Evolutionary conservation across 2,113 vertebrate genomes (phyloP).

Genomic region (Bostrychus sinensis): DNA sequence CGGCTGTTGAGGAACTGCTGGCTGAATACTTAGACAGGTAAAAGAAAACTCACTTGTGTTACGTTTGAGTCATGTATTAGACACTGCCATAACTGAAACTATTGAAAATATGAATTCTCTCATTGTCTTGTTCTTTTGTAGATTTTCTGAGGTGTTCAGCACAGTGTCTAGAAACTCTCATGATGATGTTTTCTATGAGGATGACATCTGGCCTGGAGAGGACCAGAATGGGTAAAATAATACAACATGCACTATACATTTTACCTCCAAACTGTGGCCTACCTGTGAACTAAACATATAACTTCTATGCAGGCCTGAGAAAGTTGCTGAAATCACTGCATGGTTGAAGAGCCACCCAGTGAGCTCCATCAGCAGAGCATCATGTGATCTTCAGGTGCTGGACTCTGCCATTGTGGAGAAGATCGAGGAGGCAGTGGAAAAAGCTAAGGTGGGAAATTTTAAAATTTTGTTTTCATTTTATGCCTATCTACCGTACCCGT

Average conservation of each 20-base stretch:
- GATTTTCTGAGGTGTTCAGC: constrained; percentile 91
- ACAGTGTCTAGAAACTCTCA: constrained; percentile 90
- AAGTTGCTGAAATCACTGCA: constrained; percentile 63
- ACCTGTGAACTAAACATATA: background rate
- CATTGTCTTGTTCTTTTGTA: constrained; percentile 49
- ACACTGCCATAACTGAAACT: no score
- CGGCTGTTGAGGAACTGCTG: constrained; percentile 90
- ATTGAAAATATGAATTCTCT: background rate
- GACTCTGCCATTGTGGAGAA: constrained; percentile 65
- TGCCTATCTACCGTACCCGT: no score
- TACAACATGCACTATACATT: constrained; percentile 7
- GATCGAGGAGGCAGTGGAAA: constrained; percentile 72
- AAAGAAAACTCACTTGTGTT: background rate
- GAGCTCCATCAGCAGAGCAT: constrained; percentile 68
- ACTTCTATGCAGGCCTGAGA: constrained; percentile 58
- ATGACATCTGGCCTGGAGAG: constrained; percentile 94
- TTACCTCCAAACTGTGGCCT: no score
- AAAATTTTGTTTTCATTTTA: background rate
- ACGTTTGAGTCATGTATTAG: background rate
- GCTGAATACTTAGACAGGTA: constrained; percentile 95
- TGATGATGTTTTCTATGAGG: constrained; percentile 96
- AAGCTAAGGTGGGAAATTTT: constrained; percentile 53
- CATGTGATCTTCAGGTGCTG: constrained; percentile 72
- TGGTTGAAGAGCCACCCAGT: constrained; percentile 73
- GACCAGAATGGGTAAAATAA: constrained; percentile 89